A percentile compares a stretch with the other conserved stretches of the same genome.
phyloP scores from a whole-genome alignment of 2,797 vertebrate genomes.

The Malurus splendens region DNA sequence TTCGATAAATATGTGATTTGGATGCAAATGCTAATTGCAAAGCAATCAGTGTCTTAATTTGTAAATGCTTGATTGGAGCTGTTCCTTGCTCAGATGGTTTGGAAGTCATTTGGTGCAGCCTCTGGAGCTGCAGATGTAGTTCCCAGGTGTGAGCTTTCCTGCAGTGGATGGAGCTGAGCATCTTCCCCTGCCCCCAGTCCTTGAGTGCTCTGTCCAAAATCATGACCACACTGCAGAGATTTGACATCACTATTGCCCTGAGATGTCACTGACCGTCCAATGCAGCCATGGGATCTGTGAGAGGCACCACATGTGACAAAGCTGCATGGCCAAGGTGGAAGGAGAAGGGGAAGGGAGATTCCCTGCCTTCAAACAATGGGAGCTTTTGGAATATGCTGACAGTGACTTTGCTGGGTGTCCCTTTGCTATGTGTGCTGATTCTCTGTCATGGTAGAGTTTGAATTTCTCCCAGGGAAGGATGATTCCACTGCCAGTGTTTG shows the following conservation, averaged over 20 bases:
- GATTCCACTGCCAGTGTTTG: accelerated
- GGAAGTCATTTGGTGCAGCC: neutral
- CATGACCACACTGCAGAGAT: neutral
- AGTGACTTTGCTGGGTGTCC: neutral
- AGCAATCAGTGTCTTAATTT: neutral
- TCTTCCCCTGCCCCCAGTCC: neutral
- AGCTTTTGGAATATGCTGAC: neutral
- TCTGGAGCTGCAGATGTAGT: neutral
- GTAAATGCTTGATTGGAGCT: neutral
- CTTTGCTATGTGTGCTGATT: neutral
- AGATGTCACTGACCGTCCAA: neutral
- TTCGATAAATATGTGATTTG: neutral
- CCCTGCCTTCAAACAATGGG: neutral
- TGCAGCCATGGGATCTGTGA: neutral
- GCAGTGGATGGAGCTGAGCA: neutral
- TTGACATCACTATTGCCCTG: accelerated
- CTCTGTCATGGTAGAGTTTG: neutral
- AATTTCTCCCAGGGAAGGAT: neutral
- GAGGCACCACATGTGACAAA: neutral
- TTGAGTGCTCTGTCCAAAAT: neutral
- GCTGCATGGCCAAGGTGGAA: neutral
- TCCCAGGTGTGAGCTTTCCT: neutral
- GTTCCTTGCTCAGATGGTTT: neutral
- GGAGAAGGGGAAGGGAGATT: no score
- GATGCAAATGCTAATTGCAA: neutral